Conservation (phyloP, 2,888 invertebrate species). For the Baccha elongata region DNA sequence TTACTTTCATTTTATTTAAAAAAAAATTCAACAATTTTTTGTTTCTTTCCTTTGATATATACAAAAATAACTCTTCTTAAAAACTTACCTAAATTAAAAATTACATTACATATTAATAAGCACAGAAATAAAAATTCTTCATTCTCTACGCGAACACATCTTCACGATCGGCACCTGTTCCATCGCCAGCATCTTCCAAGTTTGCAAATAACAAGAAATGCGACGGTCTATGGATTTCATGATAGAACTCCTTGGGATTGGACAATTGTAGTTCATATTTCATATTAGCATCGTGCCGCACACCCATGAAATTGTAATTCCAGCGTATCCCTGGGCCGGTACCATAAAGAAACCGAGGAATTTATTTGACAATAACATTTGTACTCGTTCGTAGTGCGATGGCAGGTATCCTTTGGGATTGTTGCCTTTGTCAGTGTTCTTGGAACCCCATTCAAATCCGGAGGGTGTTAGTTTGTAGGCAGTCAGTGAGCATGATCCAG, state of each 20-base stretch:
- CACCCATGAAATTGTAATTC: conserved; percentile 99
- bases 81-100: conserved; percentile 41
- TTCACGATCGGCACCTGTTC: conserved; percentile 95
- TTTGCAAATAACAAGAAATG: conserved; percentile 99
- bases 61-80: conserved; percentile 59
- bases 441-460: conserved; percentile 99
- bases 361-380: conserved; percentile 98
- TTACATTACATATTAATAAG: conserved; percentile 3
- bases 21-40: too few relatives aligned
- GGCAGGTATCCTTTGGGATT: conserved; percentile 99
- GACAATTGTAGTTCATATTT: too few relatives aligned
- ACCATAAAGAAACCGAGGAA: conserved; percentile 99
- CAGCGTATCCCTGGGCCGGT: conserved; percentile 98
- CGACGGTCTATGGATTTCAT: too few relatives aligned
- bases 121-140: conserved; percentile 94
- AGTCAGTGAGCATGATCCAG: conserved; percentile 98
- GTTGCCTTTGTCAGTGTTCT: conserved; percentile 99
- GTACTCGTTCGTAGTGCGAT: conserved; percentile 98
- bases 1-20: conserved; percentile 28
- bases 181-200: conserved; percentile 94
- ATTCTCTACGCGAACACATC: too few relatives aligned
- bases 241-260: too few relatives aligned
- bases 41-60: conserved; percentile 30
- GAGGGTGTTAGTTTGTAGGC: conserved; percentile 99
- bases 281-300: too few relatives aligned